Evolutionary conservation across 1,140 invertebrate species (phyloP).

Genomic region (Grapholita molesta): DNA sequence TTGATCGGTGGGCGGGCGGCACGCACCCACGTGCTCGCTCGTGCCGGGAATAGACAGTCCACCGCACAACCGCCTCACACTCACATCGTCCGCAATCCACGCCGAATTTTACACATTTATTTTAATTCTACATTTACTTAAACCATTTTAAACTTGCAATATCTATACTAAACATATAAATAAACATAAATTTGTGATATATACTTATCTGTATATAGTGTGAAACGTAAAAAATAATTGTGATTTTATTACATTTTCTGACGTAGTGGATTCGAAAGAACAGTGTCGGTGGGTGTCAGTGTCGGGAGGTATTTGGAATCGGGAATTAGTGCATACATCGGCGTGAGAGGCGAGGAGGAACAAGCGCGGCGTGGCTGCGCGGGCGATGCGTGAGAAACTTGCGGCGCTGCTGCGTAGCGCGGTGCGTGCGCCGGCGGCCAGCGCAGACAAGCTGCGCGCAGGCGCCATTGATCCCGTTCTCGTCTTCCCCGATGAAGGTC

Average conservation of each 20-base stretch:
- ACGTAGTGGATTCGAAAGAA: not conserved
- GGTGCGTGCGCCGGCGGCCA: slow-evolving; percentile 48
- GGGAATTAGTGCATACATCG: not conserved
- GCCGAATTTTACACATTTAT: not conserved
- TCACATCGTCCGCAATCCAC: slow-evolving; percentile 33
- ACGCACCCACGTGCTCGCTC: slow-evolving; percentile 68
- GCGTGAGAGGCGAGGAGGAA: slow-evolving; percentile 23
- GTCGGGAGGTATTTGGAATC: not conserved
- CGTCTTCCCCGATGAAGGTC: slow-evolving; percentile 57
- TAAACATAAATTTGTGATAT: not conserved
- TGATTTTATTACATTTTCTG: not conserved
- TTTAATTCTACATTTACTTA: not conserved
- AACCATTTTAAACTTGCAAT: not conserved
- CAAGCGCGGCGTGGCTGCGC: slow-evolving; percentile 50
- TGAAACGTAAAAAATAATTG: not conserved
- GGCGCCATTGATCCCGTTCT: slow-evolving; percentile 47
- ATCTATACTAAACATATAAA: not conserved
- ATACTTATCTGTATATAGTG: not conserved
- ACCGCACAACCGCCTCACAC: slow-evolving; percentile 41
- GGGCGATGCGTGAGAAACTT: slow-evolving; percentile 72
- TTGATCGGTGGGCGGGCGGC: slow-evolving; percentile 60
- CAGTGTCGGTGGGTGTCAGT: not conserved
- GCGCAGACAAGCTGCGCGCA: slow-evolving; percentile 55
- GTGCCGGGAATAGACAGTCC: slow-evolving; percentile 69
- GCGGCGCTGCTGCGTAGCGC: slow-evolving; percentile 56